Evolutionary conservation across 2,888 invertebrate genomes (phyloP).

Genomic region (Dasypolia templi): DNA sequence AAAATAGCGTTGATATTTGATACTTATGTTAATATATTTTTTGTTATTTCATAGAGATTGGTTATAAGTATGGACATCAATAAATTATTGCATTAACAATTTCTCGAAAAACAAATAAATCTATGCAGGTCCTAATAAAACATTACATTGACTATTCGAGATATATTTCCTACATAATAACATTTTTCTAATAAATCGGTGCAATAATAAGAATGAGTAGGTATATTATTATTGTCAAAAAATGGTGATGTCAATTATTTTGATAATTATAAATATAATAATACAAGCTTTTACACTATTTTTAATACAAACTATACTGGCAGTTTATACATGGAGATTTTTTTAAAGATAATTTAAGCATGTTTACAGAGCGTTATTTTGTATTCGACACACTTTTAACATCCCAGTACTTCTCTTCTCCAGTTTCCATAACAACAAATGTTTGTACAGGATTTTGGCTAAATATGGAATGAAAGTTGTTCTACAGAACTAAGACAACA

Average conservation of each 20-base stretch:
- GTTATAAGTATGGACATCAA: conserved; percentile 17
- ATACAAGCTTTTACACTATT: conserved; percentile 15
- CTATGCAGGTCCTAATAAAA: conserved; percentile 39
- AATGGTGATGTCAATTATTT: conserved; percentile 15
- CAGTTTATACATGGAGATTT: conserved; percentile 20
- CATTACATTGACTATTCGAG: conserved; percentile 28
- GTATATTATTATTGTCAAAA: neutral
- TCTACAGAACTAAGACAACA: neutral
- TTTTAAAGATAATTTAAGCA: conserved; percentile 9
- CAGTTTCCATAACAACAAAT: no score
- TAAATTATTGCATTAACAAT: conserved; percentile 37
- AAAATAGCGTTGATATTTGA: conserved; percentile 19
- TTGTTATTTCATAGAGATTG: conserved; percentile 2
- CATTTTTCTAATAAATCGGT: conserved; percentile 48
- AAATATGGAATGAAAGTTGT: neutral
- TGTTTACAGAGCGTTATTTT: conserved; percentile 21
- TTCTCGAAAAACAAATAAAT: conserved; percentile 37
- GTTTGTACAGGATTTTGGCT: neutral
- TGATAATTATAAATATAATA: neutral
- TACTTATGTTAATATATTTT: conserved; percentile 23
- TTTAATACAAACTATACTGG: conserved; percentile 23
- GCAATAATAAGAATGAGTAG: conserved; percentile 25
- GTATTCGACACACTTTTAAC: neutral
- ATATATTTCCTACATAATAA: conserved; percentile 40
- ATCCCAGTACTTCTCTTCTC: neutral